A percentile compares a stretch with the other conserved stretches of the same genome.
Evolutionary conservation across 2,113 vertebrate species (phyloP).

Genomic region (Tragelaphus imberbis): DNA sequence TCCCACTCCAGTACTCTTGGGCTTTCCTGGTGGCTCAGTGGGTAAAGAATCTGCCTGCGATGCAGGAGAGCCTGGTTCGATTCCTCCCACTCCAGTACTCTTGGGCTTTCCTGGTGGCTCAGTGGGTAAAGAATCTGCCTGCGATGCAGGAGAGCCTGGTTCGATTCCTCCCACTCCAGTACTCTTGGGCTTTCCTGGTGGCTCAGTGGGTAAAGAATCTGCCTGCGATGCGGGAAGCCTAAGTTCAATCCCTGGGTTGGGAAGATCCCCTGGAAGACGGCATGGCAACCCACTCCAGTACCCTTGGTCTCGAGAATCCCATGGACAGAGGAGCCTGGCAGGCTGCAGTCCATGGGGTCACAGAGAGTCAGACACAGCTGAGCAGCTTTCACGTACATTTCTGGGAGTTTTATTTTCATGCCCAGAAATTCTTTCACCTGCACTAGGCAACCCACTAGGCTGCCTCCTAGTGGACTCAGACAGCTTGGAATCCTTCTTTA

Average conservation of each 20-base stretch:
- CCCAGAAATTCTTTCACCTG: rapidly evolving
- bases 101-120: too few relatives aligned
- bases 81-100: too few relatives aligned
- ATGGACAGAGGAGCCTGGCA: neutral
- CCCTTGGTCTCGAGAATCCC: neutral
- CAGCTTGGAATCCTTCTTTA: neutral
- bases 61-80: too few relatives aligned
- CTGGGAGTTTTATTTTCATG: rapidly evolving
- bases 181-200: too few relatives aligned
- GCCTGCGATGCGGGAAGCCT: neutral
- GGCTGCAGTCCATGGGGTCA: neutral
- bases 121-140: too few relatives aligned
- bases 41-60: too few relatives aligned
- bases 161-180: too few relatives aligned
- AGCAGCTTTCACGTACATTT: neutral
- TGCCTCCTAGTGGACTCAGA: rapidly evolving
- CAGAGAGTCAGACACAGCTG: neutral
- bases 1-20: too few relatives aligned
- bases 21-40: too few relatives aligned
- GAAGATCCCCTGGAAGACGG: neutral
- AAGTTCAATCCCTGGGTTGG: neutral
- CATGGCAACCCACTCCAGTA: neutral
- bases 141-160: too few relatives aligned
- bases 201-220: too few relatives aligned
- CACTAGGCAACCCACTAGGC: too few relatives aligned